Conservation (phyloP, 2,113 vertebrate species). For the Isurus oxyrinchus region DNA sequence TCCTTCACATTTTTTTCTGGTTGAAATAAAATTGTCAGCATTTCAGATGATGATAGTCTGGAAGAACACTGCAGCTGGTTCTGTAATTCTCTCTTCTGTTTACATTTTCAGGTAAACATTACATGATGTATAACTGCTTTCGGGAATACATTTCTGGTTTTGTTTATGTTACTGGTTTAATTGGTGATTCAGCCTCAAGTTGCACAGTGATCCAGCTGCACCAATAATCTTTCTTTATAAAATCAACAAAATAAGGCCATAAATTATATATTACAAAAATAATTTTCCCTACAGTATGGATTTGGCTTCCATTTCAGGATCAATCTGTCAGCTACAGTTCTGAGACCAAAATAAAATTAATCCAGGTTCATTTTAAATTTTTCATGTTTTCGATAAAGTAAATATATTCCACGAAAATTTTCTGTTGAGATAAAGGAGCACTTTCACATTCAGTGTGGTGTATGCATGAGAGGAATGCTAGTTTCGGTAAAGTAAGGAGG, state of each 20-base stretch:
- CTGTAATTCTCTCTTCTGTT: neutral
- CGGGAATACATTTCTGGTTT: neutral
- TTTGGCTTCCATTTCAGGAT: conserved; percentile 24
- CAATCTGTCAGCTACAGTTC: conserved; percentile 13
- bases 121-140: neutral
- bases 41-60: neutral
- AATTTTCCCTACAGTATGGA: neutral
- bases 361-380: conserved; percentile 4
- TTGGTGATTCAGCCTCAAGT: neutral
- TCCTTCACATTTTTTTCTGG: neutral
- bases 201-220: neutral
- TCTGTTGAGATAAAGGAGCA: neutral
- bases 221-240: neutral
- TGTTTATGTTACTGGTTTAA: neutral
- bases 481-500: neutral
- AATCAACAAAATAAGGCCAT: neutral
- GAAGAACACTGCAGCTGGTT: neutral
- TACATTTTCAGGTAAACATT: neutral
- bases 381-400: neutral
- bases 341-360: neutral
- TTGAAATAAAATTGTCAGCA: neutral
- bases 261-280: conserved; percentile 9
- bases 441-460: neutral
- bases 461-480: neutral
- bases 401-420: conserved; percentile 7